Base-by-base conservation (phyloP, 2,113 vertebrate genomes). In the Gnathonemus longibarbis region DNA sequence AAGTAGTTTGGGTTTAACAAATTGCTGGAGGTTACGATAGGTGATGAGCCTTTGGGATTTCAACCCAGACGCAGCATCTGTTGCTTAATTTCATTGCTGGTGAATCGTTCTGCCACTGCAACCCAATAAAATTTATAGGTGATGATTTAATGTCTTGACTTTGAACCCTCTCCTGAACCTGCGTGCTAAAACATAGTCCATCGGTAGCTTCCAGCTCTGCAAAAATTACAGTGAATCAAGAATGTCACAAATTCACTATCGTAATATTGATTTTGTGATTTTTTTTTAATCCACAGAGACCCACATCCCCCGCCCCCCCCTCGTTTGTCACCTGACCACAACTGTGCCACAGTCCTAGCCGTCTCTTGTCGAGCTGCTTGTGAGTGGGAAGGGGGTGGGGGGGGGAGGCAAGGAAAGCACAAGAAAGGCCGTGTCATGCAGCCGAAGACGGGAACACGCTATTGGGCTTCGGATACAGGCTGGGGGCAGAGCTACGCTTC, bases 341-440 rank as follows among this genome's bases (percentile, higher is more conserved):
- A 24, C 84, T 48, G 39, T 45, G 83, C 83, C 45, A n/a, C 39
- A 11, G 21, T 8, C 24, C 45, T 8, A 7, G 19, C 83, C 19
- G 45, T 2, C 21, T 49, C 7, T 84, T 11, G 31, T 42, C 3
- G 8, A 7, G 45, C 42, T 24, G 46, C 8, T 17, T 88, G 90
- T 85, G 45, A 24, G 77, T 45, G 35, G 62, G 86, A 49, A 49
- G 83, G 80, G 53, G 74, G 80, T 89, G 91, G 45, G 66, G 85
- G 88, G 53, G 89, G 90, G 85, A n/a, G 56, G 24, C 74, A 74
- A 70, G 87, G 89, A 85, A 87, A 27, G 62, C 89, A 91, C 91
- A 89, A 84, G 58, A 50, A 87, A 50, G 66, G 46, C 27, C 49
- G 4, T 87, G 21, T 50, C 46, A 35, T 35, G 27, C 10, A 31